Evolutionary conservation across 1,140 invertebrate genomes (phyloP).

Genomic region (Lordiphosa clarofinis): DNA sequence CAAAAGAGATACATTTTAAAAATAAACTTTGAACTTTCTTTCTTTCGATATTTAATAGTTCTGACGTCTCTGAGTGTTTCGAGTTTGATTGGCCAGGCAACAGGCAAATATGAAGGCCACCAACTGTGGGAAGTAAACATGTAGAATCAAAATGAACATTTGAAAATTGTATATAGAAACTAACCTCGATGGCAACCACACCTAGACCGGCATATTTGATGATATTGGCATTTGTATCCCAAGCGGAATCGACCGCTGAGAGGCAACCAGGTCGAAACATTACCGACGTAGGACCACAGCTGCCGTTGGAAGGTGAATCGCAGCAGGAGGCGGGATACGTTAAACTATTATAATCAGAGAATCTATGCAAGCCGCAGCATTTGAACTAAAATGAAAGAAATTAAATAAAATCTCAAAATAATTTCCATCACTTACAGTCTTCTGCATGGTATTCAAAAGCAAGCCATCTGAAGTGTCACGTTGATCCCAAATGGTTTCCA

Average conservation of each 20-base stretch:
- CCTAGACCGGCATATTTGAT: constrained; percentile 85
- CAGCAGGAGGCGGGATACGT: constrained; percentile 80
- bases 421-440: constrained; percentile 36
- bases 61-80: constrained; percentile 57
- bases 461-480: constrained; percentile 27
- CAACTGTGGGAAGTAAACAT: constrained; percentile 36
- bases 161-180: background rate
- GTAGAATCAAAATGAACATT: background rate
- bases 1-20: constrained; percentile 12
- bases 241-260: constrained; percentile 74
- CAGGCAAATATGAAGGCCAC: constrained; percentile 74
- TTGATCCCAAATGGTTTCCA: constrained; percentile 75
- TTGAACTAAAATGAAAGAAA: constrained; percentile 80
- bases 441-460: constrained; percentile 56
- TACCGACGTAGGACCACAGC: constrained; percentile 47
- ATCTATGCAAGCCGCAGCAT: constrained; percentile 83
- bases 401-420: too few relatives aligned
- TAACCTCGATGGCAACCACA: constrained; percentile 85
- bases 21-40: background rate
- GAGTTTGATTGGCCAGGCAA: constrained; percentile 72
- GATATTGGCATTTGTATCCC: constrained; percentile 80
- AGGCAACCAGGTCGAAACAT: constrained; percentile 80
- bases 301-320: constrained; percentile 62
- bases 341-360: constrained; percentile 79
- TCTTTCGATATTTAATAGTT: constrained; percentile 40